Evolutionary conservation across 2,797 vertebrate species (phyloP).

Genomic region (Protosalanx chinensis): DNA sequence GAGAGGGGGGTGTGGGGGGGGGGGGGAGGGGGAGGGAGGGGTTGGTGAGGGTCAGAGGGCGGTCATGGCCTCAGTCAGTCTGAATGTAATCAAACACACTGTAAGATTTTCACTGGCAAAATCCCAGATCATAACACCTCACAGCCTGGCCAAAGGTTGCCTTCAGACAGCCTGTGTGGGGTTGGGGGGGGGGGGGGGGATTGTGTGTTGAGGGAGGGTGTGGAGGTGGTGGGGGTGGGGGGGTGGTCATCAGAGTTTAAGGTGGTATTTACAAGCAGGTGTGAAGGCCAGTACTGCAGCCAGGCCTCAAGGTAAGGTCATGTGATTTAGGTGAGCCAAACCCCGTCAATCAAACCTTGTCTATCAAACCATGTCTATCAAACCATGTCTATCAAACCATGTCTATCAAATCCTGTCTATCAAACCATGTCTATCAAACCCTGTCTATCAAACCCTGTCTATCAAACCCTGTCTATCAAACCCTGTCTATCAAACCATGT

Average conservation of each 20-base stretch:
- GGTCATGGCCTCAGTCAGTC: too few species aligned
- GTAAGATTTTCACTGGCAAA: too few species aligned
- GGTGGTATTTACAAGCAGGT: constrained; percentile 26
- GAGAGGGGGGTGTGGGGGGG: not conserved
- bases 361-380: too few species aligned
- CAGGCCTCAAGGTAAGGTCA: constrained; percentile 13
- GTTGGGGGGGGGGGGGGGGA: too few species aligned
- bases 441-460: too few species aligned
- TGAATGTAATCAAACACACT: too few species aligned
- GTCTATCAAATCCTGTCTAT: too few species aligned
- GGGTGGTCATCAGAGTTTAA: not conserved
- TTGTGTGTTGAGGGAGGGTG: not conserved
- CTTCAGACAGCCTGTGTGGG: not conserved
- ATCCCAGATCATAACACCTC: too few species aligned
- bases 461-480: not conserved
- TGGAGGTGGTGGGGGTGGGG: not conserved
- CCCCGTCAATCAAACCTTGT: not conserved
- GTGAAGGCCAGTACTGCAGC: constrained; percentile 16
- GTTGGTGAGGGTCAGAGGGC: too few species aligned
- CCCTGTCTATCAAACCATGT: too few species aligned
- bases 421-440: not conserved
- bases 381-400: not conserved
- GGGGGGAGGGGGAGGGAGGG: too few species aligned
- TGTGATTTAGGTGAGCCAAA: constrained; percentile 27
- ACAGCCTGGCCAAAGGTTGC: not conserved